Evolutionary conservation across 2,113 vertebrate species (phyloP).

Genomic region (Sterrhoptilus dennistouni): DNA sequence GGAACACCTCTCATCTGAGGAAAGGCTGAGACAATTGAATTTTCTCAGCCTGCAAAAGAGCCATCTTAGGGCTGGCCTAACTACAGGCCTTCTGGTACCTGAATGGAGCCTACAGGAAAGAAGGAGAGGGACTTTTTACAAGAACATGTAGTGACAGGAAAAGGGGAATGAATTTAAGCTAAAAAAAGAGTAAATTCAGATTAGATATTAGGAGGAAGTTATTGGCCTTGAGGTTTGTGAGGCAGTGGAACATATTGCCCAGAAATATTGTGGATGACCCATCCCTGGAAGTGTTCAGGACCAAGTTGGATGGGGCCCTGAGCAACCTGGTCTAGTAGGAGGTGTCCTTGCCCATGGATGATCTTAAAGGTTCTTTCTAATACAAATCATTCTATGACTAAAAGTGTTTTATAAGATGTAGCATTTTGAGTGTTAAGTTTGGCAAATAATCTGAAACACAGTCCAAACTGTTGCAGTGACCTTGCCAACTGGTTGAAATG

Average conservation of each 20-base stretch:
- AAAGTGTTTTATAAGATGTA: neutral
- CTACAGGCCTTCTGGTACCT: neutral
- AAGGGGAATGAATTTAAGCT: neutral
- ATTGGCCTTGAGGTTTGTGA: neutral
- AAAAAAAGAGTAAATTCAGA: neutral
- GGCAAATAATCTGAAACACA: neutral
- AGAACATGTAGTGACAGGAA: neutral
- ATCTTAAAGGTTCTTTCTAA: neutral
- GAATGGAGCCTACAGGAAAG: neutral
- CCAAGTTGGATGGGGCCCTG: neutral
- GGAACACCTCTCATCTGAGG: neutral
- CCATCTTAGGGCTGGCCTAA: rapidly evolving
- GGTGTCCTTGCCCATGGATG: neutral
- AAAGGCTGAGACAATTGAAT: neutral
- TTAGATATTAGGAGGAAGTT: neutral
- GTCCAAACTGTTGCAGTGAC: neutral
- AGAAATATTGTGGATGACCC: neutral
- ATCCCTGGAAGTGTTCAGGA: neutral
- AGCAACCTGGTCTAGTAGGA: neutral
- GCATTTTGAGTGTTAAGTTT: neutral
- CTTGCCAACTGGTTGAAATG: neutral
- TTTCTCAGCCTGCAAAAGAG: neutral
- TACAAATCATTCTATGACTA: neutral
- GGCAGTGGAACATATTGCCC: neutral
- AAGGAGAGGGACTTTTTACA: neutral